Percentiles rank a stretch among this genome's conserved stretches.
Evolutionary conservation across 2,888 invertebrate species (phyloP).

Genomic region (Chaetogeoica ovagalla): DNA sequence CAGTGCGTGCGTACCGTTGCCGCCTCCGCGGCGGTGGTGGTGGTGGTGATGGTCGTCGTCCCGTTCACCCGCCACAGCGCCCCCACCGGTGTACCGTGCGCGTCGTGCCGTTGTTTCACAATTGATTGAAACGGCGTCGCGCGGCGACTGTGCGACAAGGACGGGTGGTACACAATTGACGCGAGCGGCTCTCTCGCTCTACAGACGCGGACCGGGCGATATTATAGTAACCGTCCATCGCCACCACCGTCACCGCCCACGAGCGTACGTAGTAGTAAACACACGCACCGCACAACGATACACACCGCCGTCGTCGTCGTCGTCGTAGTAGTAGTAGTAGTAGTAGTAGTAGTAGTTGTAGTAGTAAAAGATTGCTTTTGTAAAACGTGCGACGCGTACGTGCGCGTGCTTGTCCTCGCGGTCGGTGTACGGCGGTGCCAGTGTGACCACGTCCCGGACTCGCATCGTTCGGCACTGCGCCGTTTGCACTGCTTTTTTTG

Average conservation of each 20-base stretch:
- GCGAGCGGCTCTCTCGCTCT: conserved; percentile 38
- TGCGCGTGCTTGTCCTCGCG: neutral
- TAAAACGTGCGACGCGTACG: neutral
- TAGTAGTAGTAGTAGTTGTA: too few relatives aligned
- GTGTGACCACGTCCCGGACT: neutral
- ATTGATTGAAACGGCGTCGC: conserved; percentile 46
- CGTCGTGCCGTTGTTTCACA: conserved; percentile 47
- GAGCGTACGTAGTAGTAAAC: conserved; percentile 16
- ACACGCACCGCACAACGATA: neutral
- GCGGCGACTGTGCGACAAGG: conserved; percentile 29
- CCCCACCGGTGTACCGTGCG: neutral
- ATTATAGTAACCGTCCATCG: too few relatives aligned
- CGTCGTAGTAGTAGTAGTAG: too few relatives aligned
- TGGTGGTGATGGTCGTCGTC: neutral
- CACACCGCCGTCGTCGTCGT: conserved; percentile 8
- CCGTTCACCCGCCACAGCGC: too few relatives aligned
- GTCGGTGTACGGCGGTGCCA: neutral
- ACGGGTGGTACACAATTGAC: neutral
- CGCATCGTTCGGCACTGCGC: neutral
- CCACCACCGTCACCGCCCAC: neutral
- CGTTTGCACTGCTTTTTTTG: too few relatives aligned
- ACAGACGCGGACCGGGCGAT: neutral
- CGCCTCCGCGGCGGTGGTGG: neutral
- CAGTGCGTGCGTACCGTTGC: neutral
- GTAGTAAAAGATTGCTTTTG: conserved; percentile 12